Evolutionary conservation across 2,797 vertebrate genomes (phyloP), one percentile per base, ranked within the genome.

Genomic region (Glossophaga mutica): DNA sequence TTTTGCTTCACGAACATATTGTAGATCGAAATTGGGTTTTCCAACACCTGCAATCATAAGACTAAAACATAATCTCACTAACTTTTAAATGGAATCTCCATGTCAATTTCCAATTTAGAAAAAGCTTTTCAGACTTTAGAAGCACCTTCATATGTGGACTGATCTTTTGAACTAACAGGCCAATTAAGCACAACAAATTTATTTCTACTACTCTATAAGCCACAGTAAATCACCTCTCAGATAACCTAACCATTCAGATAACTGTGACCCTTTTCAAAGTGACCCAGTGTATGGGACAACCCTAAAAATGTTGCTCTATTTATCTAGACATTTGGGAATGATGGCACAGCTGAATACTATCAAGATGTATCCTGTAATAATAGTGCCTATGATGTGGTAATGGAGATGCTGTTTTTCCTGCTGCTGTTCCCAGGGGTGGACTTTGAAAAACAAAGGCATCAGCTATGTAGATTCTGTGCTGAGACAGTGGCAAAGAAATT

Each of bases 361-460:
- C 67, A 91, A 85, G 94, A 81, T 68, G 62, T 71, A 84, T 44
- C 82, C 57, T 92, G 52, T 59, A 34, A 8, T 65, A 59, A 94
- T 5, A 71, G 85, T 52, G 50, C 87, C 52, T 39, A 9, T 12
- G 87, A 85, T 82, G 94, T 76, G 76, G 94, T 73, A 89, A 95
- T 52, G 70, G 65, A 90, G 91, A 76, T 14, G 48, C 42, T 76
- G 65, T 67, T 87, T 94, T 86, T 86, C 46, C 62, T 91, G 84
- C 67, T 11, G 29, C 57, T 32, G 48, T 77, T 91, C 85, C 76
- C 86, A 89, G 78, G 78, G 55, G 48, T 15, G 34, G 71, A 44
- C 76, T 87, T 95, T 34, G 65, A 73, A 87, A 95, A 95, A 92
- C 85, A 95, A 89, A 93, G 70, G 29, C 95, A 71, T 48, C 26